Conservation (phyloP, 2,888 invertebrate genomes). For the Acrobasis consociella region DNA sequence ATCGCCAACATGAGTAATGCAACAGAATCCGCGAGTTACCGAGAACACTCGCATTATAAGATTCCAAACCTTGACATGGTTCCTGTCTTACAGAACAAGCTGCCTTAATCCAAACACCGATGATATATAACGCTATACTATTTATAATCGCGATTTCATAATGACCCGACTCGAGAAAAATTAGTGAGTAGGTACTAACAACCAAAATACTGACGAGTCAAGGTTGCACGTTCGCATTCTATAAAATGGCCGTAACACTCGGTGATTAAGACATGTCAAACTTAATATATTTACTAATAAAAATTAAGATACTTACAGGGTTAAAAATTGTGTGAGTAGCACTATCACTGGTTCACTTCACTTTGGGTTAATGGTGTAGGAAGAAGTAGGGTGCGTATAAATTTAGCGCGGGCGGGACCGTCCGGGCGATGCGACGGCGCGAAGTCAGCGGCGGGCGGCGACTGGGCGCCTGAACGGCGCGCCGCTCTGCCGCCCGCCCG, state of each 20-base stretch:
- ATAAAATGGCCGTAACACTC: conserved; percentile 74
- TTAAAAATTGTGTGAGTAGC: conserved; percentile 31
- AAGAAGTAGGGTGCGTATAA: conserved; percentile 65
- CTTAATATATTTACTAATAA: conserved; percentile 34
- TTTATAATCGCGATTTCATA: conserved; percentile 39
- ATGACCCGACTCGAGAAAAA: conserved; percentile 39
- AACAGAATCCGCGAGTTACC: conserved; percentile 13
- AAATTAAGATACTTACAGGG: conserved; percentile 53
- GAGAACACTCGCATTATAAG: conserved; percentile 37
- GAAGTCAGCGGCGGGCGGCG: conserved; percentile 61
- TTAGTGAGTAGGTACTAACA: conserved; percentile 63
- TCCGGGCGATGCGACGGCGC: conserved; percentile 57
- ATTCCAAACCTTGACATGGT: conserved; percentile 70
- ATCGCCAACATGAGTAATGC: conserved; percentile 5
- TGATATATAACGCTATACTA: conserved; percentile 53
- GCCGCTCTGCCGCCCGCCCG: conserved; percentile 62
- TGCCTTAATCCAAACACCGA: conserved; percentile 48
- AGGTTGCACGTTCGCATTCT: conserved; percentile 67
- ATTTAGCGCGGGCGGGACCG: conserved; percentile 58
- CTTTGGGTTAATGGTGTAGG: conserved; percentile 67
- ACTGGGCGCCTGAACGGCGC: conserved; percentile 74
- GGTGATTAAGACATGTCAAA: conserved; percentile 61
- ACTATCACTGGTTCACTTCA: conserved; percentile 64
- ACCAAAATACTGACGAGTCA: conserved; percentile 73
- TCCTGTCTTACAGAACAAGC: conserved; percentile 39